These are phyloP conservation scores for Drosophila malerkotliana DNA, from an alignment of 1,140 invertebrate species.

Conservation along the genomic window DNA sequence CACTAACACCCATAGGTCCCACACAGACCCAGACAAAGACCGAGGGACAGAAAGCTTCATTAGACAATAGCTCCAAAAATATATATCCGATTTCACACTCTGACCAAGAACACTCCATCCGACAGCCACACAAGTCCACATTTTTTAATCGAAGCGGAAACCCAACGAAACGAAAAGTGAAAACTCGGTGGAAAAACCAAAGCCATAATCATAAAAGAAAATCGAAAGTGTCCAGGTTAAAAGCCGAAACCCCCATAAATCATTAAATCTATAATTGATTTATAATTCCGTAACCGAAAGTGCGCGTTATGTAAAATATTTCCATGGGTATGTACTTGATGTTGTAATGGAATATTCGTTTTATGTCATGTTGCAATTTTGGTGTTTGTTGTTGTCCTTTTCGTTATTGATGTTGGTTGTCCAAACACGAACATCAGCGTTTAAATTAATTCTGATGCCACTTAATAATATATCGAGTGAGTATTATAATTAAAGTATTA, in stretches of 20 bases:
- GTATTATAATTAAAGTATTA: slow-evolving; percentile 24
- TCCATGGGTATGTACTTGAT: slow-evolving; percentile 81
- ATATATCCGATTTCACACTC: background rate
- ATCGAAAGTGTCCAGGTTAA: slow-evolving; percentile 16
- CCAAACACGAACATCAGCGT: slow-evolving; percentile 16
- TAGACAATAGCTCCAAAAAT: slow-evolving; percentile 9
- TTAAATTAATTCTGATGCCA: background rate
- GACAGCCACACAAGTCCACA: slow-evolving; percentile 30
- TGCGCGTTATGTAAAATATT: slow-evolving; percentile 47
- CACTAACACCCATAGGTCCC: background rate
- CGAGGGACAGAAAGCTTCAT: slow-evolving; percentile 15
- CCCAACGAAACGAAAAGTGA: slow-evolving; percentile 60
- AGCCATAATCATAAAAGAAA: slow-evolving; percentile 30
- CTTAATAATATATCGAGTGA: slow-evolving; percentile 41
- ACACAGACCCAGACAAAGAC: background rate
- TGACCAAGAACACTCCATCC: background rate
- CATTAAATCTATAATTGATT: slow-evolving; percentile 37
- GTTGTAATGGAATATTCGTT: slow-evolving; percentile 82
- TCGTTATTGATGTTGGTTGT: slow-evolving; percentile 48
- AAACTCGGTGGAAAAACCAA: slow-evolving; percentile 53
- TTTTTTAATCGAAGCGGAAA: slow-evolving; percentile 44
- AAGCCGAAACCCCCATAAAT: slow-evolving; percentile 32
- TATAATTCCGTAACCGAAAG: slow-evolving; percentile 27
- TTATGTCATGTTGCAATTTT: slow-evolving; percentile 65
- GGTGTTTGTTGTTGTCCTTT: slow-evolving; percentile 64